Evolutionary conservation across 2,797 vertebrate species (phyloP).

Genomic region (Lagodon rhomboides): DNA sequence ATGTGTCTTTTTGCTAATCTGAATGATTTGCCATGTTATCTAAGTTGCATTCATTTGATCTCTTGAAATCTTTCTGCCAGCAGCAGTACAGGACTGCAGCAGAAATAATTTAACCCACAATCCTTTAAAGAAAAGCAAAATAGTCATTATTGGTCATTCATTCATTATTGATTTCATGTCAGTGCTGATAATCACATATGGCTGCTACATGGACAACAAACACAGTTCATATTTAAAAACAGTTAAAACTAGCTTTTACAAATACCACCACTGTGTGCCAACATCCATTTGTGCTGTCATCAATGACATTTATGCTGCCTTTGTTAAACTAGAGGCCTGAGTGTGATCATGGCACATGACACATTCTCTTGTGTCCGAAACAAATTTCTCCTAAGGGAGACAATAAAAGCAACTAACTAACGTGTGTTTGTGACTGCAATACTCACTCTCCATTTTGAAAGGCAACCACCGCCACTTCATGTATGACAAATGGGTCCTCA

Average conservation of each 20-base stretch:
- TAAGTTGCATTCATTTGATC: too few species aligned
- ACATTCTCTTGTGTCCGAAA: too few species aligned
- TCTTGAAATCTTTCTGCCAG: background rate
- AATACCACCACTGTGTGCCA: background rate
- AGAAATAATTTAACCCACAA: background rate
- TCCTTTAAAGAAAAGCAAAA: background rate
- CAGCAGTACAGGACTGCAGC: background rate
- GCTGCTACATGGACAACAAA: background rate
- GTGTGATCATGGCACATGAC: background rate
- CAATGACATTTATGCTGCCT: background rate
- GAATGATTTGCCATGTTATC: too few species aligned
- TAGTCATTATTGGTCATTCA: background rate
- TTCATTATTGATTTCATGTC: too few species aligned
- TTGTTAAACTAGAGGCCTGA: background rate
- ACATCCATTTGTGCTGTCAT: background rate
- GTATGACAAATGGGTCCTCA: conserved; percentile 98
- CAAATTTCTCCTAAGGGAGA: too few species aligned
- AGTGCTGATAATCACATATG: too few species aligned
- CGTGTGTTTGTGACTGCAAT: conserved; percentile 7
- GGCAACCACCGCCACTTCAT: conserved; percentile 98
- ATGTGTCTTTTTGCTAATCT: background rate
- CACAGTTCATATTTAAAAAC: conserved; percentile 1
- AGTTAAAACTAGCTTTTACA: background rate
- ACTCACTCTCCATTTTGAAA: conserved; percentile 99
- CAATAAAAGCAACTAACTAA: too few species aligned